Base-by-base conservation (phyloP, 2,797 vertebrate species). In the Tachyglossus aculeatus region DNA sequence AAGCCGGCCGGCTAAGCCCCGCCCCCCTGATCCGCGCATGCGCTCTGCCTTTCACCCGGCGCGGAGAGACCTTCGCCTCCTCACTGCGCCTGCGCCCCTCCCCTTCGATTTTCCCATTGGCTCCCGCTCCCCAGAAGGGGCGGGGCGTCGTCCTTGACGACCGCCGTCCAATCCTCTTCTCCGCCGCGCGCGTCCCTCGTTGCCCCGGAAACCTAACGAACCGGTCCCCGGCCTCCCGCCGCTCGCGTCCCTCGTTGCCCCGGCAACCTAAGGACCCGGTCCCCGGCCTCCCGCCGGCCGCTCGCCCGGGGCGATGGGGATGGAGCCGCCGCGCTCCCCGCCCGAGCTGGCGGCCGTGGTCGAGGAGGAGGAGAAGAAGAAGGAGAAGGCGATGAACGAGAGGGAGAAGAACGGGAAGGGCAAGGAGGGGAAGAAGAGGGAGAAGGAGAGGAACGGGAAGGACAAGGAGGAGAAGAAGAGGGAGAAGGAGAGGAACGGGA, bases 161-260 rank as follows among this genome's bases (percentile, higher is more conserved):
- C 2, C 21, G 13, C 39, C 25, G 45, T 41, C 85, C 85, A 83
- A 87, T 85, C 56, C 50, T 5, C 12, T 29, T 15, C 38, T 21
- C 33, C 55, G 37, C 29, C 38, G 57, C 36, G 32, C 29, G 71
- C 60, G 54, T 64, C 61, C n/a, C 40, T 18, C 67, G 84, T 86
- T 82, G 82, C 80, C 71, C 70, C 16, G 72, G 80, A 79, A 84
- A 84, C 84, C 72, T 19, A 72, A 79, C 75, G 21, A 22, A 59
- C 1, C 43, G 0, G 37, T 12, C 0, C 31, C 29, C 0, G 1
- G 3, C 3, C 12, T 47, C 13, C 0, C 48, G 25, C 11, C 6
- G 9, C n/a, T n/a, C n/a, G n/a, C n/a, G 54, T 64, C 61, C n/a
- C 40, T 18, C 67, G 84, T 86, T 82, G 82, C 80, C 71, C 70